A percentile compares a stretch with the other conserved stretches of the same genome.
Conservation (phyloP, 2,797 vertebrate species). For the Pagetopsis macropterus region DNA sequence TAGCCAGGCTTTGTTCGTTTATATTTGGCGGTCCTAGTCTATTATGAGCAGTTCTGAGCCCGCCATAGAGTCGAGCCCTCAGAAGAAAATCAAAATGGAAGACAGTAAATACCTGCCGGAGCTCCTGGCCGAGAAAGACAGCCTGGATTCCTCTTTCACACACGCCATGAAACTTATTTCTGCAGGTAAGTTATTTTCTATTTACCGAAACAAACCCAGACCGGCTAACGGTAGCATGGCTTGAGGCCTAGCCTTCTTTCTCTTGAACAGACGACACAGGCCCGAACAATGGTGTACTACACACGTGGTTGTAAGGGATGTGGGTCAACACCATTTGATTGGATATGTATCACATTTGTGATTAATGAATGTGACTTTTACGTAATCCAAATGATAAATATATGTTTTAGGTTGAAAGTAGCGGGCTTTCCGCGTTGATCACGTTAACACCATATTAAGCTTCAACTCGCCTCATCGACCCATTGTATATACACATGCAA, state of each 20-base stretch:
- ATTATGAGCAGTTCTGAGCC: slow-evolving; percentile 53
- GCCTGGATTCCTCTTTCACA: slow-evolving; percentile 95
- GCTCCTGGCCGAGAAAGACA: slow-evolving; percentile 97
- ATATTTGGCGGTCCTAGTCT: no score
- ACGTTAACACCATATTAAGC: no score
- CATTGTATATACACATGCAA: background rate
- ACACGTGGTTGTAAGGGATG: slow-evolving; percentile 60
- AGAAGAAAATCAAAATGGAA: slow-evolving; percentile 85
- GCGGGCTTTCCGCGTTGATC: background rate
- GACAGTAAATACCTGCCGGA: slow-evolving; percentile 96
- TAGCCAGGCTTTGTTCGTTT: background rate
- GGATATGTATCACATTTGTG: background rate
- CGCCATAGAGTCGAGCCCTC: slow-evolving; percentile 41
- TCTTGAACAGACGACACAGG: background rate
- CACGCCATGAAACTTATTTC: slow-evolving; percentile 95
- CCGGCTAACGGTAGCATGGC: background rate
- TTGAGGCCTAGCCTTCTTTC: slow-evolving; percentile 22
- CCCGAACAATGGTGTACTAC: slow-evolving; percentile 60
- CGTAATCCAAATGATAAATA: rapidly evolving
- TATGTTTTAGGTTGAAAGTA: no score
- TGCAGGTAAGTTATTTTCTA: slow-evolving; percentile 80
- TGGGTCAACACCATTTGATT: slow-evolving; percentile 7
- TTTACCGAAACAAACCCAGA: rapidly evolving
- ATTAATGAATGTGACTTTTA: rapidly evolving
- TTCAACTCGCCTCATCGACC: rapidly evolving